A percentile compares a stretch with the other conserved stretches of the same genome.
Evolutionary conservation across 2,797 vertebrate genomes (phyloP).

Genomic region (Alcedo atthis): DNA sequence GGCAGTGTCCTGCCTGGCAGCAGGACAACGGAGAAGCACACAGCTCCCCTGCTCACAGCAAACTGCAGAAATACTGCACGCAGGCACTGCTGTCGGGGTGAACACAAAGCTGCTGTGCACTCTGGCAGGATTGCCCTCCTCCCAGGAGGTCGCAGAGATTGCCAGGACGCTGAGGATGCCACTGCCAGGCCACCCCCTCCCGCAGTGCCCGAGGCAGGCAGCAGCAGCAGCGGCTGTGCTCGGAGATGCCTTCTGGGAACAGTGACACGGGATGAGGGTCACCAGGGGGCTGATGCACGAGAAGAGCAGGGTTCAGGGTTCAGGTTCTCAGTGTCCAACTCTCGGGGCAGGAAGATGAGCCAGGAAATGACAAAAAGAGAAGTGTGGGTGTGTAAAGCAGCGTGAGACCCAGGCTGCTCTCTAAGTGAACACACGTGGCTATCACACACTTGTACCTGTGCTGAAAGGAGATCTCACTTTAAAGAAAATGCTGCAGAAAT

Average conservation of each 20-base stretch:
- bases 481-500: constrained; percentile 6
- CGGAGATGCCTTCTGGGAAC: background rate
- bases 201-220: background rate
- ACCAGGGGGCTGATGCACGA: background rate
- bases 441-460: background rate
- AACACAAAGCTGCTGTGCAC: background rate
- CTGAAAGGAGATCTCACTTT: background rate
- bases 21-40: background rate
- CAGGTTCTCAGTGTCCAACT: background rate
- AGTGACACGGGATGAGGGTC: background rate
- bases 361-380: constrained; percentile 10
- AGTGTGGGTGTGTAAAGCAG: background rate
- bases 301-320: background rate
- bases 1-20: background rate
- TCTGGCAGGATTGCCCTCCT: background rate
- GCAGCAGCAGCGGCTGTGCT: background rate
- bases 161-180: background rate
- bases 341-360: background rate
- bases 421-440: background rate
- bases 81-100: background rate
- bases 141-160: background rate
- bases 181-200: background rate
- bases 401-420: background rate
- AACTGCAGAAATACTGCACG: background rate
- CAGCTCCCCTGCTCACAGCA: background rate